Evolutionary conservation across 2,797 vertebrate genomes (phyloP).

Genomic region (Enteromius afrohamiltoni): DNA sequence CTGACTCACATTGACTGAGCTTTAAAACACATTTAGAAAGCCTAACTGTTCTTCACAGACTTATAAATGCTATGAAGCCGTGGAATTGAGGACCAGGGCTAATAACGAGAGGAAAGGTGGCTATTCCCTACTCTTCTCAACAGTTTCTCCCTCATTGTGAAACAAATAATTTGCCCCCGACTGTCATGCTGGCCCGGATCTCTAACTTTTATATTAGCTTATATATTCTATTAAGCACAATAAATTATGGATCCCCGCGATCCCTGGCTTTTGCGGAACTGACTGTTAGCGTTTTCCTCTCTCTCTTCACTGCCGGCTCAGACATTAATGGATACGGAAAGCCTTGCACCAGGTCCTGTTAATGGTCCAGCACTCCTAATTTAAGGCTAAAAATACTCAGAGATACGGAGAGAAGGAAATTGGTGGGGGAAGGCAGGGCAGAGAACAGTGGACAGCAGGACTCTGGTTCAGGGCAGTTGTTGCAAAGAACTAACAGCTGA

Average conservation of each 20-base stretch:
- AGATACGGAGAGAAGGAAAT: slow-evolving; percentile 46
- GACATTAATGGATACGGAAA: slow-evolving; percentile 70
- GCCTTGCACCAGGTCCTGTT: slow-evolving; percentile 60
- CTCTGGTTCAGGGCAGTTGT: slow-evolving; percentile 56
- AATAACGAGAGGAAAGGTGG: neutral
- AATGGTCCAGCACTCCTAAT: slow-evolving; percentile 67
- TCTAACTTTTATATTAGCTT: slow-evolving; percentile 62
- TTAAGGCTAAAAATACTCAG: slow-evolving; percentile 66
- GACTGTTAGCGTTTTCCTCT: slow-evolving; percentile 59
- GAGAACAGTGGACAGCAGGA: slow-evolving; percentile 51
- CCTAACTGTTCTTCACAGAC: neutral
- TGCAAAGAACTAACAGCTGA: slow-evolving; percentile 48
- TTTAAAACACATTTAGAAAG: slow-evolving; percentile 37
- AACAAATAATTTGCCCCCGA: slow-evolving; percentile 40
- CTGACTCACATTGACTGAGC: slow-evolving; percentile 51
- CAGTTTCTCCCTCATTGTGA: slow-evolving; percentile 54
- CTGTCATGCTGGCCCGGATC: slow-evolving; percentile 30
- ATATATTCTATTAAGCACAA: slow-evolving; percentile 68
- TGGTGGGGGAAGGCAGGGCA: slow-evolving; percentile 41
- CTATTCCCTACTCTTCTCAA: slow-evolving; percentile 29
- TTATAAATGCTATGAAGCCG: slow-evolving; percentile 21
- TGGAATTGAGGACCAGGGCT: neutral
- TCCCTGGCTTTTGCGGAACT: slow-evolving; percentile 47
- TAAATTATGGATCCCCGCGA: slow-evolving; percentile 70
- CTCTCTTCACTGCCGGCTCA: slow-evolving; percentile 47